Conservation (phyloP, 35 echinoderm and acorn worm species). For the Stichopus chloronotus region DNA sequence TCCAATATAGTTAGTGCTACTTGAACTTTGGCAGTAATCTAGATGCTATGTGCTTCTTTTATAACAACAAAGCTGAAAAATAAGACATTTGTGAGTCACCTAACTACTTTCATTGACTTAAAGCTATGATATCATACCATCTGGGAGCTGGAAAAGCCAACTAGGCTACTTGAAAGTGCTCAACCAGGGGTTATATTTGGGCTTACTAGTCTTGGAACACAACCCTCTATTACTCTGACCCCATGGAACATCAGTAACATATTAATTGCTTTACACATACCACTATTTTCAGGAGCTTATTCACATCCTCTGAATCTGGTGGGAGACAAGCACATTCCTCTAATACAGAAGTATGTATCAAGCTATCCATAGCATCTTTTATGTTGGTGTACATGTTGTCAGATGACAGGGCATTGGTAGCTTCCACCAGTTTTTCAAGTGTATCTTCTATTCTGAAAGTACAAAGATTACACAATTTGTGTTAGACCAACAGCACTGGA, state of each 20-base stretch:
- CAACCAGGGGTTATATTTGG: no score
- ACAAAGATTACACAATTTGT: neutral
- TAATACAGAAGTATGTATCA: slow-evolving; percentile 82
- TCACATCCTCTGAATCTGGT: slow-evolving; percentile 92
- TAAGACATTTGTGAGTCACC: no score
- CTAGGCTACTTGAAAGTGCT: no score
- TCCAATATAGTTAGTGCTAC: no score
- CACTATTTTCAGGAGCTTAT: slow-evolving; percentile 81
- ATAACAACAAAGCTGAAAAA: no score
- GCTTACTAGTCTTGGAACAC: neutral
- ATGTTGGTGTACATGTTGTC: slow-evolving; percentile 94
- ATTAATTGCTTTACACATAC: slow-evolving; percentile 52
- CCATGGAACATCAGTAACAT: neutral
- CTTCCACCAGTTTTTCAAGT: slow-evolving; percentile 76
- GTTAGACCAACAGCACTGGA: no score
- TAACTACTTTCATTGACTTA: no score
- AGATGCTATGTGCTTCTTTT: no score
- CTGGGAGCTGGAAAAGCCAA: no score
- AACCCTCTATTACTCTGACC: neutral
- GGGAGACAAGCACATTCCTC: slow-evolving; percentile 89
- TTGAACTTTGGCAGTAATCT: no score
- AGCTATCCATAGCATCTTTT: slow-evolving; percentile 92
- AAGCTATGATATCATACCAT: no score
- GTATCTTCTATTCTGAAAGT: slow-evolving; percentile 78
- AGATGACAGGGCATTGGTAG: slow-evolving; percentile 84